Evolutionary conservation across 2,888 invertebrate species (phyloP).

Genomic region (Orthonychiurus folsomi): DNA sequence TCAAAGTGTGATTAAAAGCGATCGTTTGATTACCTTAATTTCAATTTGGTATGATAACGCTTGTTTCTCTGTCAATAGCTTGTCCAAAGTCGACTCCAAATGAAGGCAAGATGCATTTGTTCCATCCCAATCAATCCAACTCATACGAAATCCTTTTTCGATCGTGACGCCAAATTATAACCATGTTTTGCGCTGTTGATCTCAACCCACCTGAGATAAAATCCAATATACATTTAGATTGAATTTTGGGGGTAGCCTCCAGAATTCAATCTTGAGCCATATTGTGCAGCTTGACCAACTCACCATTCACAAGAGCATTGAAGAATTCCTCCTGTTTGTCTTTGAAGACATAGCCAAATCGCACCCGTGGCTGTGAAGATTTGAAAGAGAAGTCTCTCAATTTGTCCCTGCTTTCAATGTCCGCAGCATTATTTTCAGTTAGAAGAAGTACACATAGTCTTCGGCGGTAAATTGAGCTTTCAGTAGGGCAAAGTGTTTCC

Average conservation of each 20-base stretch:
- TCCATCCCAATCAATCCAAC: conserved; percentile 67
- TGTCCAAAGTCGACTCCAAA: conserved; percentile 61
- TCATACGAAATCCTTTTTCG: conserved; percentile 79
- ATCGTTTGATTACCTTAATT: conserved; percentile 22
- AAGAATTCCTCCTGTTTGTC: conserved; percentile 70
- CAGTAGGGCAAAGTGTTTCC: conserved; percentile 79
- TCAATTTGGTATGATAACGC: conserved; percentile 34
- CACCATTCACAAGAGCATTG: conserved; percentile 14
- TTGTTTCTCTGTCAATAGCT: conserved; percentile 46
- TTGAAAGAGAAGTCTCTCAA: conserved; percentile 18
- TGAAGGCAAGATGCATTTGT: conserved; percentile 50
- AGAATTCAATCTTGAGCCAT: too few relatives aligned
- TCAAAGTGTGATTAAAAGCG: background rate
- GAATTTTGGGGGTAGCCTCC: too few relatives aligned
- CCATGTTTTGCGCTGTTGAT: conserved; percentile 20
- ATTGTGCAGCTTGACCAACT: too few relatives aligned
- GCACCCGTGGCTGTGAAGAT: conserved; percentile 51
- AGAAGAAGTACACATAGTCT: conserved; percentile 71
- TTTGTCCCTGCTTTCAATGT: conserved; percentile 10
- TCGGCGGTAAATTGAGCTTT: conserved; percentile 67
- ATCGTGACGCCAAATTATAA: conserved; percentile 65
- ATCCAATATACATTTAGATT: background rate
- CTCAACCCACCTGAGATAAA: conserved; percentile 2
- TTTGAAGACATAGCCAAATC: conserved; percentile 76
- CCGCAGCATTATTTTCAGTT: conserved; percentile 46